Conservation (phyloP, 2,888 invertebrate species). For the Rhogogaster chlorosoma region DNA sequence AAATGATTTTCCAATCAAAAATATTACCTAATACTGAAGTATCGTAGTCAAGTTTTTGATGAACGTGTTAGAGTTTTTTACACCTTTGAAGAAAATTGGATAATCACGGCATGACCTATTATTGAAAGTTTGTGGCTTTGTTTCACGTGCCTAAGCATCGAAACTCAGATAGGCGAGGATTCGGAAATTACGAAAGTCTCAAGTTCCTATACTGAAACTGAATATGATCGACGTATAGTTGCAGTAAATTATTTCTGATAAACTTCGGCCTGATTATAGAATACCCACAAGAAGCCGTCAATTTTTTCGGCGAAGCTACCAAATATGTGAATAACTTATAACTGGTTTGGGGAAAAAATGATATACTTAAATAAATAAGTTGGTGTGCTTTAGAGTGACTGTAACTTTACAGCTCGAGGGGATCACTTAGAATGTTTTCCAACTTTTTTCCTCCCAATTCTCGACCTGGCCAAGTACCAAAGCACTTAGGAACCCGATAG, state of each 20-base stretch:
- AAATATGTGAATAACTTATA: not conserved
- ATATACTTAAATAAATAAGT: not conserved
- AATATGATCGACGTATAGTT: not conserved
- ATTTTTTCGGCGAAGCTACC: not conserved
- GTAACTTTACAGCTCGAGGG: not conserved
- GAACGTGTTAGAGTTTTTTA: not conserved
- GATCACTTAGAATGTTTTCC: not conserved
- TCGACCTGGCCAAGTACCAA: not conserved
- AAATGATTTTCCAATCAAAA: not conserved
- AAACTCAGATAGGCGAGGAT: not conserved
- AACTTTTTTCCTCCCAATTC: not conserved
- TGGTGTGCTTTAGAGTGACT: not conserved
- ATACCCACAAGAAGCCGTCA: not conserved
- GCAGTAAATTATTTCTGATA: not conserved
- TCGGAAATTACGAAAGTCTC: not conserved
- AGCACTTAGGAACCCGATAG: constrained; percentile 27
- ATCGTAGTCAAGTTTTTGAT: not conserved
- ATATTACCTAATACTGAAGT: not conserved
- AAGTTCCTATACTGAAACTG: not conserved
- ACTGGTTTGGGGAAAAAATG: not conserved
- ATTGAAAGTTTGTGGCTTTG: not conserved
- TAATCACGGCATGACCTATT: not conserved
- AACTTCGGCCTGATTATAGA: not conserved
- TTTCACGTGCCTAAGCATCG: not conserved
- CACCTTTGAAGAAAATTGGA: not conserved